These are phyloP conservation scores for Prolemur simus DNA, from an alignment of 2,113 vertebrate genomes.

Conservation along the genomic window DNA sequence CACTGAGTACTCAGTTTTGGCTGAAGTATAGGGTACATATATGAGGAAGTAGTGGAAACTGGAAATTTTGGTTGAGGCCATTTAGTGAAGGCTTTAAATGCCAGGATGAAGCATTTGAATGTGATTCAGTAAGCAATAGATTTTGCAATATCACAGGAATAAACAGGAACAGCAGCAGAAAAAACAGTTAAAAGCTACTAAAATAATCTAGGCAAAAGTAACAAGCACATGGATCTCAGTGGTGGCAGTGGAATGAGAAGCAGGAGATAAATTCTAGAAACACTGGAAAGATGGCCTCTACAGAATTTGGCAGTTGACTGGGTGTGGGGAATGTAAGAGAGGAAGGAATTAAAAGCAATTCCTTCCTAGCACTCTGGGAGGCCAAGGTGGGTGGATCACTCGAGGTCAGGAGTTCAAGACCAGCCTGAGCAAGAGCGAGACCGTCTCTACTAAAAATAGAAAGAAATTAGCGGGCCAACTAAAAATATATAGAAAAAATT, in stretches of 20 bases:
- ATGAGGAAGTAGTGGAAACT: neutral
- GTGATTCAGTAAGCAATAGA: neutral
- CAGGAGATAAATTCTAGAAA: neutral
- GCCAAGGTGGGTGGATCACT: no score
- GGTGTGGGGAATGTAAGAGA: neutral
- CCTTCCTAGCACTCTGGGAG: neutral
- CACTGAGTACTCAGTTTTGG: neutral
- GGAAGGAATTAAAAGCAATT: neutral
- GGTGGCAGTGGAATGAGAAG: neutral
- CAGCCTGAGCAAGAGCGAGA: no score
- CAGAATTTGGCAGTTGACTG: neutral
- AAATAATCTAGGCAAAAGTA: constrained; percentile 5
- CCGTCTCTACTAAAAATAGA: no score
- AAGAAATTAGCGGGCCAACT: no score
- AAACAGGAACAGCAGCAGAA: neutral
- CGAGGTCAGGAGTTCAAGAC: no score
- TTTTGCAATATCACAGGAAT: neutral
- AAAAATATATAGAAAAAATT: no score
- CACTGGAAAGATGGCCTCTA: neutral
- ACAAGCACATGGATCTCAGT: neutral
- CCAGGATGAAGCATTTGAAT: neutral
- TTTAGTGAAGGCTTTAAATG: neutral
- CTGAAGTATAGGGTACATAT: neutral
- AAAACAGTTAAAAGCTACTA: neutral
- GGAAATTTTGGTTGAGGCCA: neutral